These are phyloP conservation scores for Tokudaia tokunoshimensis DNA, from an alignment of 2,797 vertebrate species.

Conservation along the genomic window DNA sequence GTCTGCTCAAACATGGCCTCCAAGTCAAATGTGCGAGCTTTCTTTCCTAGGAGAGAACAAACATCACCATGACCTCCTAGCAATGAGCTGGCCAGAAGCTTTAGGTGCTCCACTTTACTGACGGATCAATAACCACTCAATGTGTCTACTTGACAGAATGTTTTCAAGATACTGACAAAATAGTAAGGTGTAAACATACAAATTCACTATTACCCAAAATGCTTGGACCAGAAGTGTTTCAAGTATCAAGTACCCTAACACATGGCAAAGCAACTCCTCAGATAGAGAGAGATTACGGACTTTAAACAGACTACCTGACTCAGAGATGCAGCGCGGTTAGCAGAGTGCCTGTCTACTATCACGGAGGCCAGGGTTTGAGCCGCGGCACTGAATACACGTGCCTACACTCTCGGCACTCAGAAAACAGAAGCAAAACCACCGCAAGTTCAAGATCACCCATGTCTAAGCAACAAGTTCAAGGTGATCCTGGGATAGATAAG, in stretches of 20 bases:
- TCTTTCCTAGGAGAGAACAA: constrained; percentile 91
- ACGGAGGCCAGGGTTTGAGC: neutral
- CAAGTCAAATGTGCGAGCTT: constrained; percentile 97
- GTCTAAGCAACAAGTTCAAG: neutral
- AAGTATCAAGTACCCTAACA: neutral
- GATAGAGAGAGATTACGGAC: neutral
- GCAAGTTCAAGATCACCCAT: neutral
- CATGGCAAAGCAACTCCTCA: neutral
- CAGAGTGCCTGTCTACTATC: neutral
- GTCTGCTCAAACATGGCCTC: constrained; percentile 98
- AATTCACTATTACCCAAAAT: neutral
- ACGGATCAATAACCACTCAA: neutral
- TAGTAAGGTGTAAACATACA: neutral
- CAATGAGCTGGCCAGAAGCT: neutral
- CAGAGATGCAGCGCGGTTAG: neutral
- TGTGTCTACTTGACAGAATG: neutral
- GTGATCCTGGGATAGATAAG: neutral
- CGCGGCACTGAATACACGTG: neutral
- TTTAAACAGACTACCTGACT: neutral
- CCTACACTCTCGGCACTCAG: neutral
- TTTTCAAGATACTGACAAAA: constrained; percentile 26
- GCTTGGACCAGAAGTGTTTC: neutral
- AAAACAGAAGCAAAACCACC: neutral
- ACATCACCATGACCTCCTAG: neutral
- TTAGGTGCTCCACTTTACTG: neutral